Evolutionary conservation across 2,113 vertebrate genomes (phyloP), one percentile per base, ranked within the genome.

Genomic region (Alligator sinensis): DNA sequence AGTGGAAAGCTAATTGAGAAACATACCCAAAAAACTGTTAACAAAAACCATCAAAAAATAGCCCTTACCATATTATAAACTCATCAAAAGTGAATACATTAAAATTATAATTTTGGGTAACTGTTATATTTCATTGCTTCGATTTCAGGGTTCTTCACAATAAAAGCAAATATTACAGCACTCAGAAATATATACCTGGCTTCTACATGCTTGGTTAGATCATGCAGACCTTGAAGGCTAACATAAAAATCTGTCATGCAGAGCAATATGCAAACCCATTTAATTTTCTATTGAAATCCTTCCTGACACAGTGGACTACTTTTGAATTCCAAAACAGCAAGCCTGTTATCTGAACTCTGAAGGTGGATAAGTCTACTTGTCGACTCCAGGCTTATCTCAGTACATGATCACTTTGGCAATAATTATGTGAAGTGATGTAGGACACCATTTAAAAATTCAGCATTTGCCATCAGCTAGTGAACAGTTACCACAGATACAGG

Each of bases 271-370:
- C 62, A 95, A 95, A 90, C 66, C 55, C 60, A 96, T 95, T 97
- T 96, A 95, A 94, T 95, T 96, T 96, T 96, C 92, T 96, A 88
- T 94, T 95, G 95, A 94, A 96, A 96, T 94, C 94, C 89, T 94
- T 94, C 75, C 70, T 90, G 92, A 94, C 72, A 92, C 85, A 89
- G 77, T 82, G 22, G 94, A 91, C 80, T 94, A 91, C 58, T 89
- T 80, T n/a, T 95, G 95, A 96, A 96, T 94, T 96, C 83, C 81
- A 95, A 93, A 96, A 82, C 57, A 95, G 82, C 77, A 54, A 87
- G 63, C 55, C 80, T 84, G 74, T 84, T 94, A 96, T 87, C 93
- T 68, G 93, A 86, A 95, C 80, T 93, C 91, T 0, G 1, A 90
- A 93, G 82, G 84, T 91, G 64, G 89, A 95, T 95, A 91, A 86